phyloP scores from a whole-genome alignment of 2,113 vertebrate genomes.

The Gadus chalcogrammus region DNA sequence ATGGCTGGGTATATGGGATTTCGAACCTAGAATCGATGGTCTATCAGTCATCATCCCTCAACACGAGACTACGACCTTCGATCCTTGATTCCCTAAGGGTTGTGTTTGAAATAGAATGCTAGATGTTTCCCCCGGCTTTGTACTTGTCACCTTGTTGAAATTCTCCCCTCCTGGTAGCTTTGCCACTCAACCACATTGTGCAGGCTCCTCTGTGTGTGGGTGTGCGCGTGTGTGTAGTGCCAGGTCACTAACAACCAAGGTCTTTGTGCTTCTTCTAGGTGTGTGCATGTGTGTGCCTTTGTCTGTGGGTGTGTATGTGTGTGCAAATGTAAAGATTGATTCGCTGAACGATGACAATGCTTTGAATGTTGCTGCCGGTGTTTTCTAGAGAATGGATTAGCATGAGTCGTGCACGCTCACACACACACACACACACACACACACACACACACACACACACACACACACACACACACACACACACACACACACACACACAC shows the following conservation, averaged over 20 bases:
- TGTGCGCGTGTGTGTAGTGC: conserved; percentile 1
- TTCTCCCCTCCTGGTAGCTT: background rate
- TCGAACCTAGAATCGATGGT: no score
- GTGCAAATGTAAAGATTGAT: conserved; percentile 4
- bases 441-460: background rate
- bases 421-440: conserved; percentile 3
- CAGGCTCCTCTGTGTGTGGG: conserved; percentile 20
- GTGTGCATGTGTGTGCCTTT: conserved; percentile 13
- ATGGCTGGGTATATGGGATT: no score
- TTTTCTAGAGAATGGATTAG: no score
- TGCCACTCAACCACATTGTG: conserved; percentile 26
- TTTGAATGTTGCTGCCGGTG: no score
- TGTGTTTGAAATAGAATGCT: no score
- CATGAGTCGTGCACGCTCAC: background rate
- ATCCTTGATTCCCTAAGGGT: no score
- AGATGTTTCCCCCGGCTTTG: no score
- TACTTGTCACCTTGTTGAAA: no score
- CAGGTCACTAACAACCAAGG: background rate
- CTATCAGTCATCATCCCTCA: no score
- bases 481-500: background rate
- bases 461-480: background rate
- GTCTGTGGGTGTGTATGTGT: conserved; percentile 1
- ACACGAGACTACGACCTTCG: no score
- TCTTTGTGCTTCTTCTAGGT: conserved; percentile 57
- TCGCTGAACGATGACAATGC: no score